phyloP scores from a whole-genome alignment of 2,113 vertebrate species.

The Sturnira hondurensis region DNA sequence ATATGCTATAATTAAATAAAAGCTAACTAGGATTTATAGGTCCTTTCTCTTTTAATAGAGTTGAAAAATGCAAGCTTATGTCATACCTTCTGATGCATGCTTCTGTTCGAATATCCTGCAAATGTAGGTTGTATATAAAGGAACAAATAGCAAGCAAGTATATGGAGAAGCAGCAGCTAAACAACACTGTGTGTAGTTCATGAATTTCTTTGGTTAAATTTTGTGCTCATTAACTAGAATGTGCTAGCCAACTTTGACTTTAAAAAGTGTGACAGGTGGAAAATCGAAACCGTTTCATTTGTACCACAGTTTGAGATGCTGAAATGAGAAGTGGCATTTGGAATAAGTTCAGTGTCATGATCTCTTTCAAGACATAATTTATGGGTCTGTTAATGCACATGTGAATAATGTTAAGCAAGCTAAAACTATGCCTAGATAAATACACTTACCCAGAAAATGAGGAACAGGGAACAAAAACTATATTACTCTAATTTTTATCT shows the following conservation, averaged over 20 bases:
- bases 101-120: neutral
- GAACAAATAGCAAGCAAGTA: neutral
- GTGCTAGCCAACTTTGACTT: neutral
- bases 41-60: slow-evolving; percentile 49
- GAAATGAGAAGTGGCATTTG: neutral
- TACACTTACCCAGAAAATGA: neutral
- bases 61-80: slow-evolving; percentile 33
- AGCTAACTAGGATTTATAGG: slow-evolving; percentile 38
- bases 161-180: neutral
- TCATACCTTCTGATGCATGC: slow-evolving; percentile 5
- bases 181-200: neutral
- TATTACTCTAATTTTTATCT: neutral
- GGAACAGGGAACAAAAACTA: neutral
- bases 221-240: slow-evolving; percentile 31
- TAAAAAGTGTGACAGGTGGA: slow-evolving; percentile 28
- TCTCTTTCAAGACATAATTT: slow-evolving; percentile 22
- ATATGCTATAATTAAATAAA: slow-evolving; percentile 33
- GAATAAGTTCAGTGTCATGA: neutral
- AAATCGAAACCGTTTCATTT: slow-evolving; percentile 18
- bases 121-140: neutral
- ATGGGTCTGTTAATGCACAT: neutral
- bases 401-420: neutral
- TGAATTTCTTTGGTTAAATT: slow-evolving; percentile 25
- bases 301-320: neutral
- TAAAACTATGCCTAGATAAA: neutral